These are phyloP conservation scores for Bombus breviceps DNA, from an alignment of 1,140 invertebrate species.

Conservation along the genomic window DNA sequence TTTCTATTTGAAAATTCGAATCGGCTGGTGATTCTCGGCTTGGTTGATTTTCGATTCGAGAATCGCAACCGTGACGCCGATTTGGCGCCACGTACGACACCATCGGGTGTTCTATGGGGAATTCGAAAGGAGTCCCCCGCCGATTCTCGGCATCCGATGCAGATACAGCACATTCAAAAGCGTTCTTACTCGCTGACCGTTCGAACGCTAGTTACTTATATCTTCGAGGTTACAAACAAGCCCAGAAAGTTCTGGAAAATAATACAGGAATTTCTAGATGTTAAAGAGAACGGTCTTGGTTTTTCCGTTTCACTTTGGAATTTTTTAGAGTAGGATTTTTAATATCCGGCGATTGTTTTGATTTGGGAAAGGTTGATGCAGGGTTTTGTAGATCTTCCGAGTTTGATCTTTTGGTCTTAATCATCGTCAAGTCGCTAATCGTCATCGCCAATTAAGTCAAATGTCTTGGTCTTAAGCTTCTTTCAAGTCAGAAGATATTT, in stretches of 20 bases:
- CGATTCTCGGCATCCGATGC: slow-evolving; percentile 19
- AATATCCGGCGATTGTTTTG: no score
- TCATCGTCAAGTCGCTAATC: no score
- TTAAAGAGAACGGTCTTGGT: neutral
- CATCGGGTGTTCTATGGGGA: neutral
- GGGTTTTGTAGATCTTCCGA: no score
- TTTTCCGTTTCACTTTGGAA: no score
- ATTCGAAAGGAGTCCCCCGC: slow-evolving; percentile 31
- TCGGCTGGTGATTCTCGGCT: neutral
- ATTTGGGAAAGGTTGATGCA: no score
- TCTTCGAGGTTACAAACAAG: neutral
- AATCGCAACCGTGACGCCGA: slow-evolving; percentile 15
- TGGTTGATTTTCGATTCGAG: slow-evolving; percentile 15
- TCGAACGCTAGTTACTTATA: neutral
- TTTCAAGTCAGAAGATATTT: no score
- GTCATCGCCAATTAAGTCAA: no score
- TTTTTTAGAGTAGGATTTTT: no score
- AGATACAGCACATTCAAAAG: neutral
- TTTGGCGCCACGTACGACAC: slow-evolving; percentile 42
- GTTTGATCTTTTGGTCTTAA: no score
- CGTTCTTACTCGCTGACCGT: neutral
- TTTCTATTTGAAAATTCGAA: slow-evolving; percentile 47
- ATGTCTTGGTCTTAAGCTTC: no score
- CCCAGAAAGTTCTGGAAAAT: neutral
- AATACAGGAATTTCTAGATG: neutral